Conservation (phyloP, 2,113 vertebrate species). For the Vidua macroura region DNA sequence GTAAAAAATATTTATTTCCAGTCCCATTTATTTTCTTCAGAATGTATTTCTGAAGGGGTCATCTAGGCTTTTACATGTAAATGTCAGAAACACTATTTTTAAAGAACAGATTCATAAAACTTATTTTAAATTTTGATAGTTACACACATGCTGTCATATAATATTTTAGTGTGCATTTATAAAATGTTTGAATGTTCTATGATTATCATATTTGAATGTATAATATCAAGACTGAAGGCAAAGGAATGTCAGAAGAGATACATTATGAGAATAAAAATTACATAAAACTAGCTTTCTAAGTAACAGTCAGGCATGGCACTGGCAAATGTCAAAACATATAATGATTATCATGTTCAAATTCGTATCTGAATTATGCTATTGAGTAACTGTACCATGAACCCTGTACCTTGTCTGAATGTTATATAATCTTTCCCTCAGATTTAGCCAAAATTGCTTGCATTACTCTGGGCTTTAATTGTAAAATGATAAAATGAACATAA, state of each 20-base stretch:
- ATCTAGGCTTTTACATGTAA: neutral
- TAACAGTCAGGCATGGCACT: neutral
- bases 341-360: neutral
- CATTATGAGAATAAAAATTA: neutral
- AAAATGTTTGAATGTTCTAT: neutral
- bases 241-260: neutral
- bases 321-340: constrained; percentile 4
- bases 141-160: neutral
- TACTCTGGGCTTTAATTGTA: neutral
- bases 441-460: neutral
- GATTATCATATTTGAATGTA: neutral
- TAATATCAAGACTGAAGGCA: neutral
- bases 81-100: neutral
- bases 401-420: neutral
- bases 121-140: neutral
- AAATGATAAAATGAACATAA: neutral
- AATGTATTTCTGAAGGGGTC: neutral
- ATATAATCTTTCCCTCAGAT: neutral
- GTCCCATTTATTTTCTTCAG: neutral
- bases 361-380: neutral
- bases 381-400: neutral
- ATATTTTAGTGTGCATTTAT: neutral
- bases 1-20: neutral
- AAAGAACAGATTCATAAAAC: neutral
- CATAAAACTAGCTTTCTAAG: neutral